Evolutionary conservation across 2,113 vertebrate genomes (phyloP).

Genomic region (Uropsilus gracilis): DNA sequence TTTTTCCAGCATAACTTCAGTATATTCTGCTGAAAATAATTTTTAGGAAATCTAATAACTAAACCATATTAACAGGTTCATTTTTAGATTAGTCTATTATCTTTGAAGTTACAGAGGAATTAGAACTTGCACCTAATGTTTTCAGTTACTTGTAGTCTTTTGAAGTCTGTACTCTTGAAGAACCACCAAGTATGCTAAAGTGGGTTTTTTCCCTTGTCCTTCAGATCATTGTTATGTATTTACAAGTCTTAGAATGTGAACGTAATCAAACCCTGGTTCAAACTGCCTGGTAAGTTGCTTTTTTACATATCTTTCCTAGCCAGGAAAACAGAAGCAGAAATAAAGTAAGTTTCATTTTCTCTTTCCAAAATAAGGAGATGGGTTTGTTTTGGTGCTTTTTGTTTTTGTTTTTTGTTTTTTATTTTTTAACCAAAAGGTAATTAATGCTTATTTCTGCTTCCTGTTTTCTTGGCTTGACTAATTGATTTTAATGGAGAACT

Average conservation of each 20-base stretch:
- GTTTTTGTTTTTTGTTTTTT: conserved; percentile 35
- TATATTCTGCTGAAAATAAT: neutral
- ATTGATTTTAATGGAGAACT: conserved; percentile 89
- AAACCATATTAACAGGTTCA: neutral
- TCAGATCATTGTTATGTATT: conserved; percentile 99
- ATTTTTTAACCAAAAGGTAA: conserved; percentile 75
- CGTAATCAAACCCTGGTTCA: conserved; percentile 99
- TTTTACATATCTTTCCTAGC: conserved; percentile 81
- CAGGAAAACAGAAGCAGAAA: conserved; percentile 92
- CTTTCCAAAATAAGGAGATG: conserved; percentile 85
- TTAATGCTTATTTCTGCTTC: conserved; percentile 90
- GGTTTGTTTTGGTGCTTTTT: conserved; percentile 70
- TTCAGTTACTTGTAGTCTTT: neutral
- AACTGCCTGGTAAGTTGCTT: conserved; percentile 97
- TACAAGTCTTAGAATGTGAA: conserved; percentile 99
- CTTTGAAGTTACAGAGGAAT: neutral
- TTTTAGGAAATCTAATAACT: neutral
- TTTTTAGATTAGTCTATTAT: conserved; percentile 50
- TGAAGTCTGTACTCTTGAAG: conserved; percentile 7
- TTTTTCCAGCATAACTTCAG: neutral
- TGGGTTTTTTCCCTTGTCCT: conserved; percentile 63
- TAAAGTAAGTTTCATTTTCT: conserved; percentile 86
- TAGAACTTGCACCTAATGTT: neutral
- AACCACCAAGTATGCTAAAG: conserved; percentile 31
- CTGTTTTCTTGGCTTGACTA: conserved; percentile 92